phyloP scores from a whole-genome alignment of 2,888 invertebrate genomes.

The Drosophila borealis region DNA sequence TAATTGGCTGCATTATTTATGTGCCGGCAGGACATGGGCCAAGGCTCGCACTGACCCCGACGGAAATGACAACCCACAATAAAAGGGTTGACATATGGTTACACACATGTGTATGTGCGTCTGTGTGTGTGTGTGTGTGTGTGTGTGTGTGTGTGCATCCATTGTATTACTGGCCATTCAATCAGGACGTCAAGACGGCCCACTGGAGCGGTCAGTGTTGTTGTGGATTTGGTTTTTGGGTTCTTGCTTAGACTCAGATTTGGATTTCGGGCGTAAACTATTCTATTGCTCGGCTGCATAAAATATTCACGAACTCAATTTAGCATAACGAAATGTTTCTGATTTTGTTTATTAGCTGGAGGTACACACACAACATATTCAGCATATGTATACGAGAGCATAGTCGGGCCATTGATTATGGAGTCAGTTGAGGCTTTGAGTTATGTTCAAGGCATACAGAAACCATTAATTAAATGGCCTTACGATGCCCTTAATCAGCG shows the following conservation, averaged over 20 bases:
- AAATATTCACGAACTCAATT: conserved; percentile 72
- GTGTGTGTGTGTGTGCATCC: not conserved
- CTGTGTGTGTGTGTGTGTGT: not conserved
- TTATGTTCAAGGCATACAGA: conserved; percentile 56
- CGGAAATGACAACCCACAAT: conserved; percentile 10
- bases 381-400: not conserved
- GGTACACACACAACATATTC: too few species aligned
- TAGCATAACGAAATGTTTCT: conserved; percentile 60
- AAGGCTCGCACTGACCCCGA: conserved; percentile 13
- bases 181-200: conserved; percentile 44
- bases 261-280: conserved; percentile 52
- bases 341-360: conserved; percentile 20
- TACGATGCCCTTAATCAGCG: conserved; percentile 21
- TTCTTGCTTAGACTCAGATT: not conserved
- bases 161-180: conserved; percentile 37
- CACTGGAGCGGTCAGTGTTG: conserved; percentile 22
- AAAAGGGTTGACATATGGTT: conserved; percentile 71
- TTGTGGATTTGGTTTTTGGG: conserved; percentile 1
- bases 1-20: conserved; percentile 78
- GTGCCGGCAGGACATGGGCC: conserved; percentile 28
- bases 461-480: conserved; percentile 63
- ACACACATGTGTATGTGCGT: not conserved
- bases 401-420: conserved; percentile 35
- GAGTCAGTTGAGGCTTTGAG: conserved; percentile 35
- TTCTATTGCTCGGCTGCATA: conserved; percentile 46